phyloP scores from a whole-genome alignment of 2,797 vertebrate species.

The Crocodylus rhombifer region DNA sequence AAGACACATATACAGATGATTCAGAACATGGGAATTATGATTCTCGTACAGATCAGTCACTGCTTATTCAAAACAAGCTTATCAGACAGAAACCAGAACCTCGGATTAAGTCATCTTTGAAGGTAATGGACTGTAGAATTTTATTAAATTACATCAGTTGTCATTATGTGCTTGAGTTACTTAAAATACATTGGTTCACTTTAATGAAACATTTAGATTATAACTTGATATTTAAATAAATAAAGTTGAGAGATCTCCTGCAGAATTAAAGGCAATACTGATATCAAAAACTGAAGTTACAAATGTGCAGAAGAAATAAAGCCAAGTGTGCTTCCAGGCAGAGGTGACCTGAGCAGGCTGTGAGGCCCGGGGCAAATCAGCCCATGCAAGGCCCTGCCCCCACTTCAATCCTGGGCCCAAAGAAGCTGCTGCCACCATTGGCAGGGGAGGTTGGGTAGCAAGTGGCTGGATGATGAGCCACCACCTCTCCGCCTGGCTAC shows the following conservation, averaged over 20 bases:
- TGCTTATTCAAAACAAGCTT: slow-evolving; percentile 89
- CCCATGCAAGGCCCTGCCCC: no score
- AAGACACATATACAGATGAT: slow-evolving; percentile 88
- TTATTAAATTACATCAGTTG: background rate
- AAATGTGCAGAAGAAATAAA: background rate
- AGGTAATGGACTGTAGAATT: slow-evolving; percentile 80
- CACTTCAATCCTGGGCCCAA: no score
- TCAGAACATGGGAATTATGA: slow-evolving; percentile 89
- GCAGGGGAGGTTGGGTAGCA: no score
- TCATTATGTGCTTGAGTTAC: background rate
- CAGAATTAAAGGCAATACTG: background rate
- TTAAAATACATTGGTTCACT: background rate
- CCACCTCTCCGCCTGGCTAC: no score
- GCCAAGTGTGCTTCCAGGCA: background rate
- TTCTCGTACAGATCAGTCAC: slow-evolving; percentile 87
- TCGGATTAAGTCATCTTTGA: slow-evolving; percentile 82
- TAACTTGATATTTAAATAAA: background rate
- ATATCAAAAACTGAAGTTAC: background rate
- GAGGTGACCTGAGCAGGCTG: no score
- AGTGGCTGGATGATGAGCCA: no score
- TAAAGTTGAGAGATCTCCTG: background rate
- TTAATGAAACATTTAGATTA: background rate
- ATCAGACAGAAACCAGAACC: slow-evolving; percentile 86
- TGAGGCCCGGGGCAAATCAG: no score
- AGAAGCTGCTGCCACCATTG: no score